Base-by-base conservation (phyloP, 2,113 vertebrate species). In the Tonatia bakeri region DNA sequence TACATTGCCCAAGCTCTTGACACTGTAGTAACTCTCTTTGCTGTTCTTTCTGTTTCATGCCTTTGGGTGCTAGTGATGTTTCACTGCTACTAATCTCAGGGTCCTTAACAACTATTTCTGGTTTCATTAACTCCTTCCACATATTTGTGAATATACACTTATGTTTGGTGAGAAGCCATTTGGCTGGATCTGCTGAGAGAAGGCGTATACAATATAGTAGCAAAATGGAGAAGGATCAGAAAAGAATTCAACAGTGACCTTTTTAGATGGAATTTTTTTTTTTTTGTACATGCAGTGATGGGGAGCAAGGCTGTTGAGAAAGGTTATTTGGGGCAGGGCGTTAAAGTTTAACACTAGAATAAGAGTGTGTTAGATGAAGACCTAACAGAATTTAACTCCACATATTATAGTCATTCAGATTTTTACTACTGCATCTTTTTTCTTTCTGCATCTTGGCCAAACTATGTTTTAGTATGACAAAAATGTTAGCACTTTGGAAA, bases 291-390 rank as follows among this genome's bases (percentile, higher is more conserved):
- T 61, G 3, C 15, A 64, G 5, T 14, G 1, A 31, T 61, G n/a
- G 15, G 33, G n/a, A 26, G 22, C 11, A 33, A 14, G 22, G 9
- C 19, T 91, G 19, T 85, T 86, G 33, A 88, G 67, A 95, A 94
- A 92, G 43, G 14, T 67, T 96, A 94, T 87, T 76, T 92, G 72
- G 89, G 36, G 75, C 22, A 85, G 31, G 50, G 12, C 26, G 31
- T 90, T 94, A 91, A 94, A 85, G 87, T 94, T 95, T 83, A 92
- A 79, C 43, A 84, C 0, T 70, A 28, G 36, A 88, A 73, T 82
- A 64, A 87, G 14, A 94, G 3, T 80, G 0, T 75, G 54, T 87
- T 88, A 54, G n/a, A 85, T 85, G 91, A 88, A 96, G 77, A 52
- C 5, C 33, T 88, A 76, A 61, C 6, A 77, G 52, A 90, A 85